Evolutionary conservation across 2,797 vertebrate genomes (phyloP), one percentile per base, ranked within the genome.

Genomic region (Cheirogaleus major): DNA sequence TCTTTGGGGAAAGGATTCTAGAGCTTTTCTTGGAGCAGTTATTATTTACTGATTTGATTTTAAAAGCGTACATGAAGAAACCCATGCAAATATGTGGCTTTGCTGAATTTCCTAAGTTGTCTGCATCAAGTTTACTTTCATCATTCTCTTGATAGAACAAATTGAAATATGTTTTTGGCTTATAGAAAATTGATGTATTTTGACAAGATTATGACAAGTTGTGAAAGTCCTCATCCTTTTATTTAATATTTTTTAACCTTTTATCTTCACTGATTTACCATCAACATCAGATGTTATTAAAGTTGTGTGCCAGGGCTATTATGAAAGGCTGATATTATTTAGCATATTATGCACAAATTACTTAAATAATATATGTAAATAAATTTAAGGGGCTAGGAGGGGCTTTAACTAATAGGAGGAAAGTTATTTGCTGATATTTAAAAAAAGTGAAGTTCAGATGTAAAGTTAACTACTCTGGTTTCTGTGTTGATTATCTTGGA

Each of bases 91-190:
- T 17, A 86, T 45, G 25, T 41, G 69, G 32, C 10, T 82, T 93
- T 63, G n/a, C 45, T 59, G 61, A n/a, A 32, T 91, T 88, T 79
- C 35, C 70, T 80, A 72, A 82, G 20, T 83, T 89, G 35, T 61
- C 72, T 93, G n/a, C 11, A 52, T 88, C 81, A 86, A 86, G 48
- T 91, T 89, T 93, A 89, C 82, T 84, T 94, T 92, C 57, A 72
- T 70, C n/a, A n/a, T 89, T 91, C 61, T 82, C 38, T 91, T 41
- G 35, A 67, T 91, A 84, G 45, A 82, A 52, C 35, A 79, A 63
- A 73, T 48, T 87, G 70, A 95, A 83, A 76, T 84, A 69, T 82
- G 32, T 90, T 90, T 25, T 90, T 92, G 69, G 13, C 55, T 87
- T 92, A 81, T 17, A 79, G 48, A 48, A 89, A 35, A 87, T 92